Base-by-base conservation (phyloP, 1,140 invertebrate species). In the Leptinotarsa lineolata region DNA sequence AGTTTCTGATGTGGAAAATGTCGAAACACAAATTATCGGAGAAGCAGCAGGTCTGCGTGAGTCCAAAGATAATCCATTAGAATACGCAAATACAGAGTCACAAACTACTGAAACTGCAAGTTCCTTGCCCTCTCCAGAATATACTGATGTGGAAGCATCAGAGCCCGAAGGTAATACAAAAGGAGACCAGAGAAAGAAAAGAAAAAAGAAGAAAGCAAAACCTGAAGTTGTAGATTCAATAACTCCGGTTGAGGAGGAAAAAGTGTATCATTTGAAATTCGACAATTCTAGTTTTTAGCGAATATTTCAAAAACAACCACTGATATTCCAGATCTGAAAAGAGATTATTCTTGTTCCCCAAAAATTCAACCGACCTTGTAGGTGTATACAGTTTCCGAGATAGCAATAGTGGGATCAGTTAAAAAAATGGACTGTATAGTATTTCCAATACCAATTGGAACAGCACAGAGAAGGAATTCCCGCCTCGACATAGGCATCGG, bases 71-170 rank as follows among this genome's bases (percentile, higher is more conserved):
- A 69, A 60, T 18, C 15, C 11, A 3, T n/a, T 8, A 18, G 45
- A 22, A 66, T 21, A 69, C 21, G 46, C 21, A 15, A 69, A 67
- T 67, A 20, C 39, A 1, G 59, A 70, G 69, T 46, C 73, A 16
- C 72, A 72, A 39, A 72, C 75, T 6, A 77, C 74, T 21, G 78
- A 81, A 65, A 75, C 77, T 60, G 77, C 77, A 15, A 76, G 73
- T 3, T 76, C 77, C 5, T 71, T 78, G 21, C 77, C 74, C 20
- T 74, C 77, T 3, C 74, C 75, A 16, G 77, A 78, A 59, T 68
- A 76, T 45, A 78, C 77, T 12, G 77, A 78, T 61, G 74, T 74
- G 5, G 77, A 78, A 60, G 61, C 74, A 16, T 73, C 74, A 30
- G 73, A 74, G 20, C 2, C 22, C 16, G 8, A 63, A 13, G 21